Percentiles rank a stretch among this genome's conserved stretches.
Evolutionary conservation across 2,888 invertebrate species (phyloP).

Genomic region (Limnephilus auricula): DNA sequence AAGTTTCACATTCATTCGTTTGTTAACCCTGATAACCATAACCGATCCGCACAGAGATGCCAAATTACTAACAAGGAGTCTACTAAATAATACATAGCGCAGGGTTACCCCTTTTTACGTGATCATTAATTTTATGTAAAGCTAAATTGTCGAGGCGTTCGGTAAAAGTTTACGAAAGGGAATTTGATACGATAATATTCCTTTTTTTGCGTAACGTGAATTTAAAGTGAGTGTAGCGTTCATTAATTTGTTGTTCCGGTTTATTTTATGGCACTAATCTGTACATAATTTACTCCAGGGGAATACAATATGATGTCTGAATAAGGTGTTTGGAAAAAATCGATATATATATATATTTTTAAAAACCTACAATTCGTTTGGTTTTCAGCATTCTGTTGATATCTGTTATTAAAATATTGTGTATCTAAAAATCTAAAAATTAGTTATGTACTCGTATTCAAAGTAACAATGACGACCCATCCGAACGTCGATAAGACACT

Average conservation of each 20-base stretch:
- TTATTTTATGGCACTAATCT: background rate
- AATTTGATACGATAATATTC: background rate
- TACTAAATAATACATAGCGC: background rate
- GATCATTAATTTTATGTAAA: background rate
- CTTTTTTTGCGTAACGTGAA: background rate
- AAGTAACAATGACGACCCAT: background rate
- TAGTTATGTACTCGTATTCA: background rate
- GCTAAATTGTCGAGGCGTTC: background rate
- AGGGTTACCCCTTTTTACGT: background rate
- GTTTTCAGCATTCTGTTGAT: background rate
- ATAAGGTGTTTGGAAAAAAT: background rate
- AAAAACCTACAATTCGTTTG: background rate
- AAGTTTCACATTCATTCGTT: constrained; percentile 15
- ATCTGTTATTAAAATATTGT: background rate
- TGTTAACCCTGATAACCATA: constrained; percentile 30
- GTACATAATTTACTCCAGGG: background rate
- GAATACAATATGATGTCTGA: background rate
- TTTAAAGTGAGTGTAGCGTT: background rate
- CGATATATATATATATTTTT: background rate
- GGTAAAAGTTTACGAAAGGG: background rate
- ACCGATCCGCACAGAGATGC: background rate
- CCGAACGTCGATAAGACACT: background rate
- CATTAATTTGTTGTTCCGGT: background rate
- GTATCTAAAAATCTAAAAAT: background rate
- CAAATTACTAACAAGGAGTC: background rate